phyloP scores from a whole-genome alignment of 2,797 vertebrate genomes.

The Podargus strigoides region DNA sequence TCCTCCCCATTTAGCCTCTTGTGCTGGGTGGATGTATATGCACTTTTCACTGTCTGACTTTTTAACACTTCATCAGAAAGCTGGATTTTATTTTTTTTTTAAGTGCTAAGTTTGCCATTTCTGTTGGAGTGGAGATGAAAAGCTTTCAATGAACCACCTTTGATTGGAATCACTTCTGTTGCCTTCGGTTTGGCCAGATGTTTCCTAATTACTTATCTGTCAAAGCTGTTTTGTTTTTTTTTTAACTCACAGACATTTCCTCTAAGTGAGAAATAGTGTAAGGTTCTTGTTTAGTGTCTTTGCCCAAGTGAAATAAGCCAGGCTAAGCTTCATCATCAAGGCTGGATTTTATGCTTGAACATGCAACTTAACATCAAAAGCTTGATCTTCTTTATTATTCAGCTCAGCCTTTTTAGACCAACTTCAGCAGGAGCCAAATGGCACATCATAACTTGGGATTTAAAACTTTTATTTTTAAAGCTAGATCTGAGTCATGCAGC shows the following conservation, averaged over 20 bases:
- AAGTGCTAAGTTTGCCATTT: conserved; percentile 35
- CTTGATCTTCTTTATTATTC: conserved; percentile 61
- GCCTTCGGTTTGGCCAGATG: conserved; percentile 56
- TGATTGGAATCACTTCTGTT: conserved; percentile 62
- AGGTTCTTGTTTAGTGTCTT: conserved; percentile 28
- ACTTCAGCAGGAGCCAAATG: conserved; percentile 47
- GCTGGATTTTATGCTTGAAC: conserved; percentile 52
- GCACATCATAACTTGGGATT: conserved; percentile 37
- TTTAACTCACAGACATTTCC: conserved; percentile 42
- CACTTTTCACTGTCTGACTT: not conserved
- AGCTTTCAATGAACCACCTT: conserved; percentile 56
- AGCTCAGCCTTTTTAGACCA: conserved; percentile 33
- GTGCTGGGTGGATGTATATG: not conserved
- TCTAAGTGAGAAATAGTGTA: conserved; percentile 32
- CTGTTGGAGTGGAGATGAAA: conserved; percentile 54
- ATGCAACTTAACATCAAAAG: conserved; percentile 61
- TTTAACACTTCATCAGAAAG: conserved; percentile 51
- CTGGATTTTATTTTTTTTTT: not conserved
- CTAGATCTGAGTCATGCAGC: conserved; percentile 15
- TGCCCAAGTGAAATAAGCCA: conserved; percentile 47
- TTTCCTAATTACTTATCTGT: conserved; percentile 66
- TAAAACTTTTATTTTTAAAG: conserved; percentile 52
- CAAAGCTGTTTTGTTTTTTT: not conserved
- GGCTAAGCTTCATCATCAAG: conserved; percentile 43
- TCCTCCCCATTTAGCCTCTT: not conserved